Percentiles rank a stretch among this genome's conserved stretches.
Evolutionary conservation across 2,797 vertebrate species (phyloP).

Genomic region (Scolopax rusticola): DNA sequence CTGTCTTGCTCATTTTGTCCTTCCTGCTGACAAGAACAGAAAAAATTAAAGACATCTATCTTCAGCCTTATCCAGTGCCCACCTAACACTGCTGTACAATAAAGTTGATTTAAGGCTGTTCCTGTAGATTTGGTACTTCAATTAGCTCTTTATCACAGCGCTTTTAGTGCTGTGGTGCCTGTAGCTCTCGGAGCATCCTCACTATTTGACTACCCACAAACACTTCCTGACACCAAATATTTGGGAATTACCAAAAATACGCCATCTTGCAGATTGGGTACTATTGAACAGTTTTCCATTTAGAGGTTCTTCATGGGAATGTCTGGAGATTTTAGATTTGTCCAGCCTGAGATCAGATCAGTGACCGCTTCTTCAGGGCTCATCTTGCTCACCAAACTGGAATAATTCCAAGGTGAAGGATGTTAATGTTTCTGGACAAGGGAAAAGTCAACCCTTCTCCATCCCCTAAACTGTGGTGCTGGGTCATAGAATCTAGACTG

Average conservation of each 20-base stretch:
- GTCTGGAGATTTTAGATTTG: neutral
- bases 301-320: neutral
- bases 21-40: neutral
- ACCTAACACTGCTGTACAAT: neutral
- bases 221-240: neutral
- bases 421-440: accelerated
- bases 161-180: neutral
- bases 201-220: neutral
- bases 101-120: slow-evolving; percentile 36
- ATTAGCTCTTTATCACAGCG: neutral
- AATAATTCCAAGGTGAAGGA: neutral
- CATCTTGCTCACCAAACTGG: neutral
- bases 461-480: neutral
- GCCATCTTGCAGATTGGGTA: neutral
- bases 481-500: neutral
- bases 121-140: neutral
- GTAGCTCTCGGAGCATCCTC: neutral
- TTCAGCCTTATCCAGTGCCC: neutral
- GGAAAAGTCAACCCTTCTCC: neutral
- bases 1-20: neutral
- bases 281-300: neutral
- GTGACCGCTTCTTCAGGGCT: neutral
- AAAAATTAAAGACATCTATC: slow-evolving; percentile 39
- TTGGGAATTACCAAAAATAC: neutral
- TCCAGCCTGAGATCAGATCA: neutral